Evolutionary conservation across 2,797 vertebrate species (phyloP), one percentile per base, ranked within the genome.

Genomic region (Cyprinodon diabolis): DNA sequence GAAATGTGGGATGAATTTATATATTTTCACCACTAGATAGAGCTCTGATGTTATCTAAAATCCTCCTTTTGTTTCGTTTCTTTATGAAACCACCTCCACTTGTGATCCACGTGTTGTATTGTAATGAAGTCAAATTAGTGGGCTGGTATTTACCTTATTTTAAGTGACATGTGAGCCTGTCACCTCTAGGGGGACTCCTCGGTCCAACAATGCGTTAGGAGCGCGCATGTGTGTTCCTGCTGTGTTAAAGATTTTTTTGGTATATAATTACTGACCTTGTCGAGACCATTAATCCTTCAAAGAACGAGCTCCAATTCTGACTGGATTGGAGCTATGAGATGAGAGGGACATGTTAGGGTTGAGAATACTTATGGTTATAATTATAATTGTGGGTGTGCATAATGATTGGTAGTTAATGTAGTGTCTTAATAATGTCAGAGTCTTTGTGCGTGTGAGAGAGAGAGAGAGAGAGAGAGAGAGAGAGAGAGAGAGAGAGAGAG

Each of bases 171-270:
- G 13, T 45, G 4, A 63, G 43, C 48, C n/a, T 52, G n/a, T 78
- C 40, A 69, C 87, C 86, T 90, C 92, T 94, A 92, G 93, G 86
- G 92, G 90, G 85, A 87, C 90, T 87, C 85, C 69, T 68, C 75
- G 65, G 83, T 79, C 84, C 83, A 85, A 82, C 68, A 86, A 85
- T 56, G 72, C 69, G 79, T 81, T n/a, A 51, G 17, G 35, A 6
- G 19, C 14, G 23, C 8, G 35, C 13, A 23, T 40, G n/a, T 45
- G 52, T n/a, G 68, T 57, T 56, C 54, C 30, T 57, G 54, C 23
- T 56, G 43, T 23, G 37, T 56, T 47, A 6, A 25, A 52, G 68
- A 57, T 40, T 55, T 40, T 55, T 52, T 4, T 54, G n/a, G 37
- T 17, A 23, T 40, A 17, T n/a, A 15, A 9, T 69, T 6, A 17